Evolutionary conservation across 2,797 vertebrate genomes (phyloP), one percentile per base, ranked within the genome.

Genomic region (Takifugu ocellatus): DNA sequence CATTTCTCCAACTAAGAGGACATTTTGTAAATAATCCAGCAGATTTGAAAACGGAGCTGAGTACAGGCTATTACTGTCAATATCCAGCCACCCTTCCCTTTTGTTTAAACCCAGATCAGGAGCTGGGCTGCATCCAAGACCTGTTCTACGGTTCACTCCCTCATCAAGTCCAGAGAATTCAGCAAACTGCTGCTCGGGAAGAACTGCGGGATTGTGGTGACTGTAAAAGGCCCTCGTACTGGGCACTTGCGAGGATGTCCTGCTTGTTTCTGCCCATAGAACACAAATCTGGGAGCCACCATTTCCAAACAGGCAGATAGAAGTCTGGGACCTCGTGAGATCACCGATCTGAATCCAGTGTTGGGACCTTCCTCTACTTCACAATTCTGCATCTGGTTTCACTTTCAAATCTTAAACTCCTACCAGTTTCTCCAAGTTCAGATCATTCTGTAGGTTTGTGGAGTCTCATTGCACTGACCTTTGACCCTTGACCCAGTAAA

Each of bases 381-480:
- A 25, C 12, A 15, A 51, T 49, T 51, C 47, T 14, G 6, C 7
- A 47, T 51, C 36, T 52, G 53, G 46, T 25, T 59, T 55, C 25
- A 51, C 12, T 42, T 39, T 36, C 10, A 3, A 39, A 39, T 39
- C 36, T 14, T 12, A 39, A 39, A 12, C 36, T 10, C 14, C 36
- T 39, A 2, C 36, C 14, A 12, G 9, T 39, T 14, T 5, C 12
- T 14, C 9, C 33, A 36, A 36, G 10, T 36, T 14, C 36, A 39
- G 2, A 39, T 39, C 12, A 39, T 39, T 39, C 7, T 10, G 8
- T 39, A 17, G 43, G 6, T 44, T 5, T 42, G 36, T 14, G 14
- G 36, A 17, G 15, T 44, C 16, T 44, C n/a, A 17, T 16, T 17
- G 16, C 2, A 16, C 15, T 17, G 16, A 44, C 43, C 16, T 44